A percentile compares a stretch with the other conserved stretches of the same genome.
These are phyloP conservation scores for Drosophila nr. medialis DNA, from an alignment of 2,888 invertebrate genomes.

Conservation along the genomic window DNA sequence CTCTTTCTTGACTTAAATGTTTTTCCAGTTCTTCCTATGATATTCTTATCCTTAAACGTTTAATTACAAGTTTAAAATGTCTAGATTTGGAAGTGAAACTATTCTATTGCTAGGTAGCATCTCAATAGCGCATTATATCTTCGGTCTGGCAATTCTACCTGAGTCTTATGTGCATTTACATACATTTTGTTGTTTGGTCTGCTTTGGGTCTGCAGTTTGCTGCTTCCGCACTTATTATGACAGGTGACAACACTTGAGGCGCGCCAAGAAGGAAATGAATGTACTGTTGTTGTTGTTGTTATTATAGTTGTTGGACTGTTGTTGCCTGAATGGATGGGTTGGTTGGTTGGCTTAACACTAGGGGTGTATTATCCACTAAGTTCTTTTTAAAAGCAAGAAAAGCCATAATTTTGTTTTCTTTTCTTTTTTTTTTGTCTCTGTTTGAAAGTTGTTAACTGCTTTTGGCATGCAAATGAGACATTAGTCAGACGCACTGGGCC, in stretches of 20 bases:
- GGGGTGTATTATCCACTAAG: constrained; percentile 80
- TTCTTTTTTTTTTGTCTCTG: background rate
- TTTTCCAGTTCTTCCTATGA: background rate
- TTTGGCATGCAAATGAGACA: constrained; percentile 81
- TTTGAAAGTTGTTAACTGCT: constrained; percentile 77
- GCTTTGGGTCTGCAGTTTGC: constrained; percentile 19
- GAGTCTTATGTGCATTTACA: constrained; percentile 6
- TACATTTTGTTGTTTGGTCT: constrained; percentile 1
- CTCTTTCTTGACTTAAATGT: background rate
- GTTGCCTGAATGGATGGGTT: constrained; percentile 41
- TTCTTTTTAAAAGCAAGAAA: constrained; percentile 81
- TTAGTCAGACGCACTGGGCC: constrained; percentile 79
- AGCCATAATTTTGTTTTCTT: constrained; percentile 61
- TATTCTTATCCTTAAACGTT: background rate
- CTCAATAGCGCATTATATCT: constrained; percentile 16
- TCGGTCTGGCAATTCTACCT: constrained; percentile 18
- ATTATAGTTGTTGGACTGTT: constrained; percentile 1
- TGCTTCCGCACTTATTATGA: constrained; percentile 79
- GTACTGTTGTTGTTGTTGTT: constrained; percentile 54
- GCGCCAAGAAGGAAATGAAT: constrained; percentile 79
- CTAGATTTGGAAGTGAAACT: accelerated
- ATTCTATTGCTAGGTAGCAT: background rate
- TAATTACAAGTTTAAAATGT: too few relatives aligned
- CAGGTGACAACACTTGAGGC: constrained; percentile 81
- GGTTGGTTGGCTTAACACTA: constrained; percentile 73